Conservation (phyloP, 2,888 invertebrate genomes). For the Sesia bembeciformis region DNA sequence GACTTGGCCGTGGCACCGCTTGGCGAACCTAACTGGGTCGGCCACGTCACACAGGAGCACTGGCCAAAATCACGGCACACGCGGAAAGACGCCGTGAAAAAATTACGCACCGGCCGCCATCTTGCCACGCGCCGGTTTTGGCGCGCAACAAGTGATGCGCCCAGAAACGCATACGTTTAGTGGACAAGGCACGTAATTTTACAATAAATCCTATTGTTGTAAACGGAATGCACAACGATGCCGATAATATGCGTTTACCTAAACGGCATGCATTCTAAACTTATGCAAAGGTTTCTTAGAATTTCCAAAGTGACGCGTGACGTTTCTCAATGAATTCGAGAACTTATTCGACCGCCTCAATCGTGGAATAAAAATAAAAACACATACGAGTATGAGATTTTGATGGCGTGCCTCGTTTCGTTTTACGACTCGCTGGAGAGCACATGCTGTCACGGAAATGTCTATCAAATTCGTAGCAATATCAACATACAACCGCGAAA, state of each 20-base stretch:
- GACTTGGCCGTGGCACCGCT: slow-evolving; percentile 71
- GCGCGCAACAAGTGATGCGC: slow-evolving; percentile 28
- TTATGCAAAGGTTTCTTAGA: slow-evolving; percentile 34
- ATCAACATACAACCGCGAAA: not conserved
- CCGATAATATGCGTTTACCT: slow-evolving; percentile 58
- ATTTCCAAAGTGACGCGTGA: slow-evolving; percentile 14
- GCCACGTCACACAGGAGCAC: slow-evolving; percentile 61
- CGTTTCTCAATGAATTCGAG: not conserved
- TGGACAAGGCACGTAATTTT: slow-evolving; percentile 57
- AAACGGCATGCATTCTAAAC: slow-evolving; percentile 44
- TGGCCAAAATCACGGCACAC: slow-evolving; percentile 68
- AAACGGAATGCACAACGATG: slow-evolving; percentile 53
- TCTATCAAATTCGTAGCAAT: not conserved
- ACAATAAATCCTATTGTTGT: slow-evolving; percentile 66
- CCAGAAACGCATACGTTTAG: slow-evolving; percentile 27
- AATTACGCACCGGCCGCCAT: slow-evolving; percentile 34
- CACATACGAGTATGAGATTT: slow-evolving; percentile 3
- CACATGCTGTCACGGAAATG: slow-evolving; percentile 23
- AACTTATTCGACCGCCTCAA: not conserved
- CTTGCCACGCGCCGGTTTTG: slow-evolving; percentile 55
- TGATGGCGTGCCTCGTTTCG: slow-evolving; percentile 19
- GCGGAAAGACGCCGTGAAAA: slow-evolving; percentile 62
- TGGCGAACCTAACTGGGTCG: slow-evolving; percentile 71
- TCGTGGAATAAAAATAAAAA: not conserved
- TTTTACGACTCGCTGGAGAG: slow-evolving; percentile 23